Base-by-base conservation (phyloP, 1,140 invertebrate species). In the Drosophila eugracilis region DNA sequence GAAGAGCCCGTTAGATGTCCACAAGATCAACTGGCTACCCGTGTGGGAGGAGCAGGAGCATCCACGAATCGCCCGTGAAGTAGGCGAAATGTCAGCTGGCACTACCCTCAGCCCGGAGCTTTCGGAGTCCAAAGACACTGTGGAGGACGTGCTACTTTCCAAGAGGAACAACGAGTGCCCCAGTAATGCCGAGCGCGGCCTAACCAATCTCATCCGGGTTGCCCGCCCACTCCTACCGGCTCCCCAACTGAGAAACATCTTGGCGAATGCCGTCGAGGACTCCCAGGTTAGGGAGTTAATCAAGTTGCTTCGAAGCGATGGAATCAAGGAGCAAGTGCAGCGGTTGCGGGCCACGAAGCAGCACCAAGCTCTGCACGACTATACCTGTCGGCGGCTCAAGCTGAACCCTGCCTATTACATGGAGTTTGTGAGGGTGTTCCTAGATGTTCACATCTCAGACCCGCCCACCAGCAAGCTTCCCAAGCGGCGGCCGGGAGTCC, bases 11-110 rank as follows among this genome's bases (percentile, higher is more conserved):
- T 59, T 66, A 39, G 26, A 28, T 2, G 48, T 7, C 7, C 60
- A 72, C 4, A 80, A 67, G 45, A 70, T 83, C 9, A 83, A 83
- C 21, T 83, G 78, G 78, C 10, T 69, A 26, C 67, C 69, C 1
- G 39, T 45, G 1, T 66, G 55, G 15, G 26, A 54, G 12, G 59
- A 45, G 14, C 58, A 47, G 0, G 48, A 55, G 5, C 26, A 36
- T n/a, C 1, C n/a, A 4, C 39, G 58, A 0, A 5, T 52, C 4
- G 47, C 12, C 1, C 30, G 32, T 1, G 36, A 55, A 30, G 32
- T 24, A 5, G 5, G 7, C 0, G 44, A 24, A 6, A 12, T 12
- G 5, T 12, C 26, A 30, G 4, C 15, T 3, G 15, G 5, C 17
- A 9, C 10, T 1, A 6, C 26, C n/a, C 14, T 14, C n/a, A 2